phyloP scores from a whole-genome alignment of 2,113 vertebrate genomes.

The Clupea harengus region DNA sequence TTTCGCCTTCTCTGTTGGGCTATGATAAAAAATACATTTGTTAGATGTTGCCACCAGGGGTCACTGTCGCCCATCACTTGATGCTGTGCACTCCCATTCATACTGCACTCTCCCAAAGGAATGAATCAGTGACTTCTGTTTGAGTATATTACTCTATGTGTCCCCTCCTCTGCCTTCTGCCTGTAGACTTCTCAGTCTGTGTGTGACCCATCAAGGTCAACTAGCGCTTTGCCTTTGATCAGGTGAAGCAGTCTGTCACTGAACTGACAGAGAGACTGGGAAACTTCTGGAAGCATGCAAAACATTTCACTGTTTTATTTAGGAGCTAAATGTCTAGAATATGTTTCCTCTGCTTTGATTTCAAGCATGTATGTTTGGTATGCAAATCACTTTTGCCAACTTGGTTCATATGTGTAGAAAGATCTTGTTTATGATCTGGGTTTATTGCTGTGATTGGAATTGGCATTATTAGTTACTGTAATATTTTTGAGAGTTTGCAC shows the following conservation, averaged over 20 bases:
- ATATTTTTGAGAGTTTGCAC: neutral
- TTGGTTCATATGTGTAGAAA: too few relatives aligned
- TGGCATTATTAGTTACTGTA: too few relatives aligned
- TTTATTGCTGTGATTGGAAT: too few relatives aligned
- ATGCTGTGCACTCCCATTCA: neutral
- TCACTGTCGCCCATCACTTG: neutral
- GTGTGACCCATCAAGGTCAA: neutral
- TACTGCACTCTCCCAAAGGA: neutral
- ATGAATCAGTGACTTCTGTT: neutral
- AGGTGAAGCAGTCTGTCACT: constrained; percentile 16
- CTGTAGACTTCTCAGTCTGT: constrained; percentile 4
- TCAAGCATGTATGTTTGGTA: too few relatives aligned
- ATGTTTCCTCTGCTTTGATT: too few relatives aligned
- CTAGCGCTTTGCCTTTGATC: neutral
- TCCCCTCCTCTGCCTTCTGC: neutral
- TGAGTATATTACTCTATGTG: neutral
- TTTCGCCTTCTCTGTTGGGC: too few relatives aligned
- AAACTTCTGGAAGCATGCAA: neutral
- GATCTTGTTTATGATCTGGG: too few relatives aligned
- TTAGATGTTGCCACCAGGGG: too few relatives aligned
- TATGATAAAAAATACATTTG: too few relatives aligned
- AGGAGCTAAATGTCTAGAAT: too few relatives aligned
- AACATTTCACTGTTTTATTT: neutral
- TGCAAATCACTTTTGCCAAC: too few relatives aligned
- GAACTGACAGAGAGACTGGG: constrained; percentile 9